These are phyloP conservation scores for Machimus atricapillus DNA, from an alignment of 2,888 invertebrate genomes.

Conservation along the genomic window DNA sequence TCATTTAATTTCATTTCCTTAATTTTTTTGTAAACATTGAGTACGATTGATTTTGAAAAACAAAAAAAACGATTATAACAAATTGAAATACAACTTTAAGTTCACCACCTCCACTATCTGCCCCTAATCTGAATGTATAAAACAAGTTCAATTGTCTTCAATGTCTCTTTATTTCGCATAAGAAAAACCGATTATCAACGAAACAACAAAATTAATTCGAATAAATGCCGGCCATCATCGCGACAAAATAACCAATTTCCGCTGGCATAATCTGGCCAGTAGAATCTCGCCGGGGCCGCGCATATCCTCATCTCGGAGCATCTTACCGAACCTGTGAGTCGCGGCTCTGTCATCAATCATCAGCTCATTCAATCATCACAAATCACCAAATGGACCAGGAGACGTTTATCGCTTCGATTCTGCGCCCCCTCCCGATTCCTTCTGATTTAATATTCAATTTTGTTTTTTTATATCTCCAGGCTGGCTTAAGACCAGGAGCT, in stretches of 20 bases:
- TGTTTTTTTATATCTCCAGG: neutral
- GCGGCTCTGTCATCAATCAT: slow-evolving; percentile 43
- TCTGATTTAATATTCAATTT: neutral
- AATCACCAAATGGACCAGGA: slow-evolving; percentile 41
- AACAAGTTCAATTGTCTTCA: neutral
- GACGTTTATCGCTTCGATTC: slow-evolving; percentile 15
- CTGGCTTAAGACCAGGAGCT: slow-evolving; percentile 43
- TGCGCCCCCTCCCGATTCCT: neutral
- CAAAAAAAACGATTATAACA: neutral
- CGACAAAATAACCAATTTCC: slow-evolving; percentile 32
- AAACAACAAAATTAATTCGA: slow-evolving; percentile 3
- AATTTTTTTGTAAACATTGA: neutral
- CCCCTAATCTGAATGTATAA: neutral
- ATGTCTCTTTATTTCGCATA: neutral
- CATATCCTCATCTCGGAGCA: neutral
- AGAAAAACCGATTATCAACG: neutral
- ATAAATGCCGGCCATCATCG: slow-evolving; percentile 5
- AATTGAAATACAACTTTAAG: neutral
- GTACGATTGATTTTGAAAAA: neutral
- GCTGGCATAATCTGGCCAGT: slow-evolving; percentile 5
- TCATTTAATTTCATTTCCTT: no score
- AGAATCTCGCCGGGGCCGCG: neutral
- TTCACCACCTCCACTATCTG: neutral
- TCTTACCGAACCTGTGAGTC: neutral
- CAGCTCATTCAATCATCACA: slow-evolving; percentile 44